phyloP scores from a whole-genome alignment of 2,888 invertebrate genomes.

The Reticulitermes lucifugus region DNA sequence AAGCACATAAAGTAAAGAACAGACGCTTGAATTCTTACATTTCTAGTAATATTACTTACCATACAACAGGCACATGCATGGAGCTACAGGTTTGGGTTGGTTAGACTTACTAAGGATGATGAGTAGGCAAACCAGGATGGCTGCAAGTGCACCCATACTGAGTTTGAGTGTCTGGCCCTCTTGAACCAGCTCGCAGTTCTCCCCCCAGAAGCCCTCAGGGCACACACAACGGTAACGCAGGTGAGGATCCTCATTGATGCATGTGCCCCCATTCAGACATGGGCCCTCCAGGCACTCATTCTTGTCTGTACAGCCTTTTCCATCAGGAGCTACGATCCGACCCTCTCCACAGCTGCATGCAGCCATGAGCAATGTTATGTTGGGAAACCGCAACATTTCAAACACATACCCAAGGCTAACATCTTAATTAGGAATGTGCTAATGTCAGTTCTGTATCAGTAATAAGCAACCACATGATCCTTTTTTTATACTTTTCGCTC shows the following conservation, averaged over 20 bases:
- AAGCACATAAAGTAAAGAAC: background rate
- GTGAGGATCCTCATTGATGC: conserved; percentile 91
- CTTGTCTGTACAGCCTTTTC: conserved; percentile 93
- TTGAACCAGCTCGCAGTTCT: conserved; percentile 93
- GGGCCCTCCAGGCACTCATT: conserved; percentile 96
- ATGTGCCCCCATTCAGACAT: conserved; percentile 92
- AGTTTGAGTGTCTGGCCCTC: conserved; percentile 95
- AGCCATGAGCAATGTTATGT: conserved; percentile 23
- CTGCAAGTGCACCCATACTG: conserved; percentile 96
- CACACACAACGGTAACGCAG: conserved; percentile 90
- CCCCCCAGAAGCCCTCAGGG: conserved; percentile 93
- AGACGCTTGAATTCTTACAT: background rate
- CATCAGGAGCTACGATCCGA: conserved; percentile 87
- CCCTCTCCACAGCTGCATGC: conserved; percentile 90
- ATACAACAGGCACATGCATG: conserved; percentile 19
- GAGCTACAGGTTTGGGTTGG: background rate
- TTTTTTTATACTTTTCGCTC: too few relatives aligned
- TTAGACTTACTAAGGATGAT: conserved; percentile 94
- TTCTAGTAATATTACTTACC: conserved; percentile 5
- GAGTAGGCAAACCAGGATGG: conserved; percentile 96
- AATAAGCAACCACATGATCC: too few relatives aligned
- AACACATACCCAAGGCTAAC: background rate
- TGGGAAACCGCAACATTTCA: background rate
- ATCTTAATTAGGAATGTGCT: background rate
- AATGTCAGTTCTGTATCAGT: background rate